phyloP scores from a whole-genome alignment of 1,140 invertebrate genomes.

The Drosophila elegans region DNA sequence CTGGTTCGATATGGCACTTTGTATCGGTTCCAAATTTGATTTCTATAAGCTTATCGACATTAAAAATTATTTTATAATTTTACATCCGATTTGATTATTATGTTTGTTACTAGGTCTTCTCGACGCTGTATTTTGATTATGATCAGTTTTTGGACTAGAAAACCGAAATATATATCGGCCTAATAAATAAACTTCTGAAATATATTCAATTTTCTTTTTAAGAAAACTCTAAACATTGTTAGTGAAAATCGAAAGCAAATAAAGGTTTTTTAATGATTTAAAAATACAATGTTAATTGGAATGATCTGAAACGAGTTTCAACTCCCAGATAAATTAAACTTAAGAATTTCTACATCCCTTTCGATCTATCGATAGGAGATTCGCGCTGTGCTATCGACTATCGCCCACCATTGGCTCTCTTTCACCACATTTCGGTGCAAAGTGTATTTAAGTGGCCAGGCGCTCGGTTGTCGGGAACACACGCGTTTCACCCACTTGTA shows the following conservation, averaged over 20 bases:
- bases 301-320: too few species aligned
- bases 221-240: too few species aligned
- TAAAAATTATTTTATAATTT: neutral
- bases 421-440: conserved; percentile 2
- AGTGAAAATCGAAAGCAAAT: too few species aligned
- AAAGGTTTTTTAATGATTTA: too few species aligned
- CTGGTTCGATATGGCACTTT: neutral
- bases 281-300: too few species aligned
- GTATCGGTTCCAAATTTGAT: neutral
- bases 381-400: neutral
- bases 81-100: neutral
- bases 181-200: too few species aligned
- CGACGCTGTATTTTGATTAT: too few species aligned
- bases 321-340: too few species aligned
- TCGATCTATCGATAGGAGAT: neutral
- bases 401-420: neutral
- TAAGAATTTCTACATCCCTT: neutral
- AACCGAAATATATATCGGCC: too few species aligned
- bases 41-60: neutral
- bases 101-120: neutral
- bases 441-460: conserved; percentile 64
- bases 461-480: conserved; percentile 39
- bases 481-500: conserved; percentile 42
- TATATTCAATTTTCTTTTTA: too few species aligned
- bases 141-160: too few species aligned